phyloP scores from a whole-genome alignment of 2,113 vertebrate species.

The Arizona elegans region DNA sequence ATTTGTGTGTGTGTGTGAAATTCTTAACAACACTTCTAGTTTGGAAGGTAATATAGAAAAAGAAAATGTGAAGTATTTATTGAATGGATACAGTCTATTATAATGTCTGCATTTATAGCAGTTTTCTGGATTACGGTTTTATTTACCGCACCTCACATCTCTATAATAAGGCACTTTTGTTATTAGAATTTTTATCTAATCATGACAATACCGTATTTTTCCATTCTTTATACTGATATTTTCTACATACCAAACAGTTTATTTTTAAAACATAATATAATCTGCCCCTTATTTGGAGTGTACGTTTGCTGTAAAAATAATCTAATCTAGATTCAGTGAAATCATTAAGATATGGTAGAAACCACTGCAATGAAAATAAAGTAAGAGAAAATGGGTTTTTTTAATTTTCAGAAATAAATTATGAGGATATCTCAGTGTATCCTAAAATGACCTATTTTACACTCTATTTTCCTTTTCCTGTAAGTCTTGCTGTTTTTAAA shows the following conservation, averaged over 20 bases:
- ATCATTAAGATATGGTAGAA: not conserved
- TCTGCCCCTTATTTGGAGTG: not conserved
- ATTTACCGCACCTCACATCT: not conserved
- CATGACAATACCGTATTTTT: not conserved
- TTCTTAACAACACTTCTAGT: not conserved
- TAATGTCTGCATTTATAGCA: not conserved
- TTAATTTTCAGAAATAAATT: not conserved
- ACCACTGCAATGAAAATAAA: not conserved
- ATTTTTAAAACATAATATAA: not conserved
- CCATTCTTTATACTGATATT: not conserved
- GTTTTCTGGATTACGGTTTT: not conserved
- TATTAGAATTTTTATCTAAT: not conserved
- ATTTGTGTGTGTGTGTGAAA: not conserved
- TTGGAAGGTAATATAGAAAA: not conserved
- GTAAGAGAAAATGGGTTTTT: not conserved
- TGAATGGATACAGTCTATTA: not conserved
- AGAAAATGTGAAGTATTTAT: not conserved
- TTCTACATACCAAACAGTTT: not conserved
- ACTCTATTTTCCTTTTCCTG: not conserved
- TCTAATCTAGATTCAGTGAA: not conserved
- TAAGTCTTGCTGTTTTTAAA: not conserved
- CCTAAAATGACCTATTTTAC: not conserved
- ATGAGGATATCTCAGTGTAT: not conserved
- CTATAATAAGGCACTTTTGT: not conserved
- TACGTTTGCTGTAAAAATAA: not conserved